Base-by-base conservation (phyloP, 2,797 vertebrate genomes). In the Ctenopoma multispine region DNA sequence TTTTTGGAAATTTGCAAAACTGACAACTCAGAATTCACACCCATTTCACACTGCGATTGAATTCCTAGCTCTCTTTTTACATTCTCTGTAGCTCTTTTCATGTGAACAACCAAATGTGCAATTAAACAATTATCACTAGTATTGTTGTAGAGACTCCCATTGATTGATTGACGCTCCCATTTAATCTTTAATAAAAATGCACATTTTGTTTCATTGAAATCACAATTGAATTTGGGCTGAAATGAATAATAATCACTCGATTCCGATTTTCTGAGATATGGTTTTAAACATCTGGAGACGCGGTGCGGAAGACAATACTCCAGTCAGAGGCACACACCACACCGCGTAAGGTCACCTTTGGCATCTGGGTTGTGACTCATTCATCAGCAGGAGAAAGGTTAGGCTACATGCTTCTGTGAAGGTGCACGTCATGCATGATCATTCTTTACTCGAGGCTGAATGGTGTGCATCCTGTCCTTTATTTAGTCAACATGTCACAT, bases 401-500 rank as follows among this genome's bases (percentile, higher is more conserved):
- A 80, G 79, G 47, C 77, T 77, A 63, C 78, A 69, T 34, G 87
- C 77, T 80, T 75, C 77, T 70, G 77, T 73, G 76, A 77, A 83
- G 74, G 82, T 68, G 82, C 80, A 82, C 66, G 73, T 90, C 85
- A 86, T 72, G 53, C 84, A 70, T 76, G 83, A 90, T 89, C 80
- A 72, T 79, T 60, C 70, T 67, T 77, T 63, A 82, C 90, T 89
- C 61, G 4, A 31, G 88, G 90, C 82, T 74, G 70, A 76, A 86
- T 60, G 62, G 50, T 81, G 83, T 76, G 81, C 82, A 79, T 81
- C 83, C 73, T 24, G 23, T 77, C 65, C 72, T 58, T 67, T 89
- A 89, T 90, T 89, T 88, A 83, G 72, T 90, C 83, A 90, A 87
- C 83, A 87, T 85, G 88, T 86, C 88, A 87, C 83, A 81, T 89